Evolutionary conservation across 2,113 vertebrate species (phyloP), one percentile per base, ranked within the genome.

Genomic region (Callospermophilus lateralis): DNA sequence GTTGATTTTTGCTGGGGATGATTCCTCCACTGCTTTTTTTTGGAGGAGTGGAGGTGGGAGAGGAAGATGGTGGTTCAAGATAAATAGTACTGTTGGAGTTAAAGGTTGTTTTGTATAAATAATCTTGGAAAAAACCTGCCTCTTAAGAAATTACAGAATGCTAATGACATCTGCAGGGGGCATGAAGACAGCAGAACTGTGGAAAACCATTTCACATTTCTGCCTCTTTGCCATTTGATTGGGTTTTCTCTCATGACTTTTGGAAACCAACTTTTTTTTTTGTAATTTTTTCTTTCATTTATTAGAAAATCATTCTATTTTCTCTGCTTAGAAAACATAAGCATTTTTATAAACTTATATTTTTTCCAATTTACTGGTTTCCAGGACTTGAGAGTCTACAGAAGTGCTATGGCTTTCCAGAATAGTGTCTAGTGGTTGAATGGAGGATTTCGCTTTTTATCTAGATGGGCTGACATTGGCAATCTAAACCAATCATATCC

Each of bases 91-190:
- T n/a, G 53, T 34, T 65, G 42, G 81, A 94, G 90, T 92, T 42
- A 84, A 76, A 86, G 55, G 12, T 65, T 90, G 19, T 70, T 95
- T 95, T 95, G 39, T 61, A 67, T 45, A 58, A 79, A 90, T 4
- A 93, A 34, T 89, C 45, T 84, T 32, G 37, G 9, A 4, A 48
- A 72, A 68, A 84, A 34, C 0, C 70, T 85, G 11, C 53, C 85
- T 90, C 74, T 94, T 79, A 92, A 94, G 81, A 90, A 94, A 87
- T 77, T 37, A 72, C 6, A 61, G 72, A 55, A 73, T 81, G 85
- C 24, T 61, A 84, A 89, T 45, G 89, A 45, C n/a, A 74, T 83
- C 77, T 53, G 42, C 12, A n/a, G 73, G 84, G 39, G 39, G 61
- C 6, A 53, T 39, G 19, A 51, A 58, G 55, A 63, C 83, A 96